Percentiles rank a stretch among this genome's conserved stretches.
Evolutionary conservation across 2,797 vertebrate genomes (phyloP).

Genomic region (Bradypodion pumilum): DNA sequence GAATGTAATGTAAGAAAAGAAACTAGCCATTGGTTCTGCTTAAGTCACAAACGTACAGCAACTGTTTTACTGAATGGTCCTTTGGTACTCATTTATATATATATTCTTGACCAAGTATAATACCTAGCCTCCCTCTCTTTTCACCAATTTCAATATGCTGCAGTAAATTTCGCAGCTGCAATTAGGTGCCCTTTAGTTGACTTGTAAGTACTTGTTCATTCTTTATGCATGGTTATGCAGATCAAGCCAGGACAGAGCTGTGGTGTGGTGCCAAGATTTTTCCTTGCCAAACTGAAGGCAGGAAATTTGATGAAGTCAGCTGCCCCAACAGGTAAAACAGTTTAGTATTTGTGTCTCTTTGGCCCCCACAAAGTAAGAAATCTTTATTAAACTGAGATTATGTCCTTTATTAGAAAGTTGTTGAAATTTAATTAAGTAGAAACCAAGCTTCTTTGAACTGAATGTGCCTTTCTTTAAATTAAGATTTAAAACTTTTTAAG

Average conservation of each 20-base stretch:
- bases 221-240: background rate
- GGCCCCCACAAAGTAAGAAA: background rate
- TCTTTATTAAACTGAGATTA: background rate
- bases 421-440: too few species aligned
- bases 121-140: background rate
- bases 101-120: background rate
- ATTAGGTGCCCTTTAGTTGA: background rate
- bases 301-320: rapidly evolving
- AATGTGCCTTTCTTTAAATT: too few species aligned
- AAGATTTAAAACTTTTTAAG: too few species aligned
- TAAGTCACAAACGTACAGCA: too few species aligned
- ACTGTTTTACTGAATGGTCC: too few species aligned
- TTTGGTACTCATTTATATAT: too few species aligned
- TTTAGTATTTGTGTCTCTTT: background rate
- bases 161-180: background rate
- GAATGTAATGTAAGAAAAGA: too few species aligned
- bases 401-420: too few species aligned
- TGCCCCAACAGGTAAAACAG: background rate
- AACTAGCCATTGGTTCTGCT: too few species aligned
- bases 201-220: background rate
- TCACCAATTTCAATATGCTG: background rate
- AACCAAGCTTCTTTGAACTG: too few species aligned
- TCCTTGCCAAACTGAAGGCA: background rate
- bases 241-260: background rate
- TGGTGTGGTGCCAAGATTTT: background rate